phyloP scores from a whole-genome alignment of 2,113 vertebrate genomes.

The Peromyscus californicus region DNA sequence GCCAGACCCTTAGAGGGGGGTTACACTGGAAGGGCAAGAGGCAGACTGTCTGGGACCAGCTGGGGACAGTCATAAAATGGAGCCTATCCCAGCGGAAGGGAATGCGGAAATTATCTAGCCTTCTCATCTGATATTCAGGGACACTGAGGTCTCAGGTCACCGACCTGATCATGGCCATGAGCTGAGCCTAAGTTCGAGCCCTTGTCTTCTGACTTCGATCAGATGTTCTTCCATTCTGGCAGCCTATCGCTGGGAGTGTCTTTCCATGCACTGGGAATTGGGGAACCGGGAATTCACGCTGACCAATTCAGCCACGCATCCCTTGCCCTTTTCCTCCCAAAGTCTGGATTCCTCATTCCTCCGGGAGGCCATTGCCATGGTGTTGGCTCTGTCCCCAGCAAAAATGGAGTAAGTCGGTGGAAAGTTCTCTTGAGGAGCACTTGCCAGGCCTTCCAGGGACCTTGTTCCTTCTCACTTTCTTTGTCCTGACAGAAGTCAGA shows the following conservation, averaged over 20 bases:
- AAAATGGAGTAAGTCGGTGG: slow-evolving; percentile 50
- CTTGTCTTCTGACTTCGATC: not conserved
- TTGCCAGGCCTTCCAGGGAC: slow-evolving; percentile 36
- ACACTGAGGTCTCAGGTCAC: slow-evolving; percentile 48
- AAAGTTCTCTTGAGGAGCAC: slow-evolving; percentile 51
- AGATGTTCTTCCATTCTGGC: not conserved
- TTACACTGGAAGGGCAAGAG: slow-evolving; percentile 18
- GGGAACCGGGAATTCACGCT: not conserved
- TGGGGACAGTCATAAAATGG: slow-evolving; percentile 71
- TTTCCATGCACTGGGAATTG: not conserved
- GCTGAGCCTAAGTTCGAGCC: slow-evolving; percentile 1
- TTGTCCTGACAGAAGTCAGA: slow-evolving; percentile 78
- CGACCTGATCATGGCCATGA: not conserved
- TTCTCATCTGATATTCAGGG: slow-evolving; percentile 46
- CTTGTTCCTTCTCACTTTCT: not conserved
- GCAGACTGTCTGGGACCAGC: slow-evolving; percentile 78
- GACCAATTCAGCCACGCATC: not conserved
- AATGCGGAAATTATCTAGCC: slow-evolving; percentile 30
- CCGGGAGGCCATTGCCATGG: not conserved
- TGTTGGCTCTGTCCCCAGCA: slow-evolving; percentile 54
- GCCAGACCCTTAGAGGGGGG: slow-evolving; percentile 47
- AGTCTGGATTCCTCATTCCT: slow-evolving; percentile 53
- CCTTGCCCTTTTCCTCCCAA: not conserved
- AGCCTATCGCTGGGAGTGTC: not conserved
- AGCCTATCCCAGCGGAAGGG: slow-evolving; percentile 34